Base-by-base conservation (phyloP, 2,113 vertebrate species). In the Gobio gobio region DNA sequence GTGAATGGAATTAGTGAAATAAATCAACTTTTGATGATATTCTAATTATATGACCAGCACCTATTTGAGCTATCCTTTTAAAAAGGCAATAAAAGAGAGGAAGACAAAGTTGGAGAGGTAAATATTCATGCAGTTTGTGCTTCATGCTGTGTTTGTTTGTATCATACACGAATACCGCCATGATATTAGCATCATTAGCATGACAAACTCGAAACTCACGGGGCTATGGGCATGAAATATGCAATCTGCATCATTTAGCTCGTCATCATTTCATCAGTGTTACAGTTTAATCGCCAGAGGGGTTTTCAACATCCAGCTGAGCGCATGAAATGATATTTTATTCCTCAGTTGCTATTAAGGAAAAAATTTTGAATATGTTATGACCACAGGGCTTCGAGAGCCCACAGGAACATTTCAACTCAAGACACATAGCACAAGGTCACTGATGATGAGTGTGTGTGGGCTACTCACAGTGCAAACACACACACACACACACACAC, bases 131-230 rank as follows among this genome's bases (percentile, higher is more conserved):
- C 10, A 64, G 40, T 16, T 43, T 18, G 12, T n/a, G 14, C 24
- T 84, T 54, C 82, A 26, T 22, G 70, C 45, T 36, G 73, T 22
- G 83, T 47, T 61, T 74, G 24, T 59, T n/a, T 85, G 76, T 45
- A 51, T 74, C 68, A 63, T 22, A 63, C 14, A 36, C 13, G 1
- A 13, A 64, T 16, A 12, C 49, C 24, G 49, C 43, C 22, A 2
- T 40, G 58, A 26, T 75, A 78, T 78, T 83, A 75, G 61, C 64
- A 83, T 72, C 14, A 72, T 72, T 64, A 87, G 76, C 47, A 58
- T 59, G 73, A 78, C 33, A 86, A 77, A 78, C 85, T 78, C 13
- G 0, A 78, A 70, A 33, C 74, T 63, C 22, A 45, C 10, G 59
- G 45, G 29, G 47, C 61, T 4, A 14, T 6, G 29, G 59, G 63